A percentile compares a stretch with the other conserved stretches of the same genome.
These are phyloP conservation scores for Rhagonycha lutea DNA, from an alignment of 2,888 invertebrate species.

Conservation along the genomic window DNA sequence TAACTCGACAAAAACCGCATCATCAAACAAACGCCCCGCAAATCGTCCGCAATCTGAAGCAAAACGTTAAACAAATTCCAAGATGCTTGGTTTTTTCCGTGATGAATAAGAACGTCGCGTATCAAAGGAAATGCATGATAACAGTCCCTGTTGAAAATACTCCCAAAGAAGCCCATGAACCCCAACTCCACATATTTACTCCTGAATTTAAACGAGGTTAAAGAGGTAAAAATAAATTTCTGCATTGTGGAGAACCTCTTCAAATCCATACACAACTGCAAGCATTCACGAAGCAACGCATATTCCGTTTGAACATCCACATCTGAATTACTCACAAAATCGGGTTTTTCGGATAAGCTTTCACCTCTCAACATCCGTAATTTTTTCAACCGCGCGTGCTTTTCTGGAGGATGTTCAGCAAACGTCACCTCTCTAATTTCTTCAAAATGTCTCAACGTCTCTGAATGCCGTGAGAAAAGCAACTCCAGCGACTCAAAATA, in stretches of 20 bases:
- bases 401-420: slow-evolving; percentile 57
- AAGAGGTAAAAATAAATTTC: slow-evolving; percentile 75
- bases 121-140: slow-evolving; percentile 76
- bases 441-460: slow-evolving; percentile 64
- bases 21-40: slow-evolving; percentile 77
- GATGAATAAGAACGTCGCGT: slow-evolving; percentile 70
- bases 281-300: slow-evolving; percentile 67
- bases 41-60: slow-evolving; percentile 75
- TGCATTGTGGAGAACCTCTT: slow-evolving; percentile 71
- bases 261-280: slow-evolving; percentile 64
- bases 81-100: slow-evolving; percentile 62
- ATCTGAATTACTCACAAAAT: slow-evolving; percentile 60
- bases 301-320: slow-evolving; percentile 67
- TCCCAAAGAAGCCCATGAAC: slow-evolving; percentile 69
- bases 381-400: slow-evolving; percentile 56
- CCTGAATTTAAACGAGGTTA: slow-evolving; percentile 69
- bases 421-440: slow-evolving; percentile 59
- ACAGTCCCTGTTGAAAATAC: slow-evolving; percentile 74
- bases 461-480: slow-evolving; percentile 75
- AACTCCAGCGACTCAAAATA: slow-evolving; percentile 75
- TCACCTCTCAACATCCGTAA: slow-evolving; percentile 64
- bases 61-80: slow-evolving; percentile 84
- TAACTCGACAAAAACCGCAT: slow-evolving; percentile 65
- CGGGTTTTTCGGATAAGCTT: slow-evolving; percentile 60
- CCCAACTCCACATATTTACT: slow-evolving; percentile 57